A percentile compares a stretch with the other conserved stretches of the same genome.
These are phyloP conservation scores for Dendrolimus punctatus DNA, from an alignment of 1,140 invertebrate genomes.

Conservation along the genomic window DNA sequence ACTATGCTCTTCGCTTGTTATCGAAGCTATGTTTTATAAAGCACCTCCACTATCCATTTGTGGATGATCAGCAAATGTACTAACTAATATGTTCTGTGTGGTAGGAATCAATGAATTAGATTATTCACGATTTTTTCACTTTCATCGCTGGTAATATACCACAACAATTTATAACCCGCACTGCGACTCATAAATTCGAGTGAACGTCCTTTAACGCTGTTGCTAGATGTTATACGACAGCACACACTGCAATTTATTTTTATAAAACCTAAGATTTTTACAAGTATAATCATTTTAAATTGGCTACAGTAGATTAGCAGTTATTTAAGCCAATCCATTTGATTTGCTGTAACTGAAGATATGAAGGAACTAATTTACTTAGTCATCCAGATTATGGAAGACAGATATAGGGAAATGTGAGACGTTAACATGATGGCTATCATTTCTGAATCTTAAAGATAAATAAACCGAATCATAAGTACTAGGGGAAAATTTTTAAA, in stretches of 20 bases:
- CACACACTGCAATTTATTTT: slow-evolving; percentile 51
- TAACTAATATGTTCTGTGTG: no score
- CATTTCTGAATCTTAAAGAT: no score
- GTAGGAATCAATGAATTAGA: background rate
- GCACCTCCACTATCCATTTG: no score
- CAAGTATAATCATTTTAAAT: slow-evolving; percentile 23
- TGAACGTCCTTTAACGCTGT: slow-evolving; percentile 43
- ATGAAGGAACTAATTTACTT: no score
- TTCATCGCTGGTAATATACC: slow-evolving; percentile 30
- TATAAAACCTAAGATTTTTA: slow-evolving; percentile 54
- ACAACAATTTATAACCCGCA: slow-evolving; percentile 63
- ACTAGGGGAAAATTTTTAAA: no score
- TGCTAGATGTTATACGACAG: slow-evolving; percentile 49
- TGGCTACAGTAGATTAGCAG: slow-evolving; percentile 8
- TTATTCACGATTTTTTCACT: slow-evolving; percentile 39
- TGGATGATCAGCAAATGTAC: no score
- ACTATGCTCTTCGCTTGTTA: no score
- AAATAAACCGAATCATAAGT: no score
- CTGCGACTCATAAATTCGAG: slow-evolving; percentile 64
- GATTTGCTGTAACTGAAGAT: background rate
- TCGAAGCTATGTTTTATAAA: no score
- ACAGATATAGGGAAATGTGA: no score
- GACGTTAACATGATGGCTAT: no score
- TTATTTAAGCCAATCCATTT: slow-evolving; percentile 9
- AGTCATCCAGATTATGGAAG: no score